Evolutionary conservation across 2,113 vertebrate species (phyloP).

Genomic region (Oreochromis aureus): DNA sequence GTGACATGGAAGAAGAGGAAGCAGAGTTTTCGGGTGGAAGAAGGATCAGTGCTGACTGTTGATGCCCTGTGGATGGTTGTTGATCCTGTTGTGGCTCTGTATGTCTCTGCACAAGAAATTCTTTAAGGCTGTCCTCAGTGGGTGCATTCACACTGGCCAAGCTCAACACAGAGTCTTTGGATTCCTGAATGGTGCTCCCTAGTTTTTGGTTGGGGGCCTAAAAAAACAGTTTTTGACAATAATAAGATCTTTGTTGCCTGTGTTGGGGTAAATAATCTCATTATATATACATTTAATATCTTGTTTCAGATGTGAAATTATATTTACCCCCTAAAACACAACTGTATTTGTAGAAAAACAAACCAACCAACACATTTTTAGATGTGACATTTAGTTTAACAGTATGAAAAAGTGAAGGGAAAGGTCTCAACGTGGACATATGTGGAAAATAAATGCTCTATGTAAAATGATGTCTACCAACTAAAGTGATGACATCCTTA

Average conservation of each 20-base stretch:
- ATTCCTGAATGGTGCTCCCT: conserved; percentile 81
- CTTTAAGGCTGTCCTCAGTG: conserved; percentile 82
- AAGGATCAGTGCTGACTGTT: conserved; percentile 76
- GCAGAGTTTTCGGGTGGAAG: conserved; percentile 75
- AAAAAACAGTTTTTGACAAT: conserved; percentile 32
- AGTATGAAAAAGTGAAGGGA: neutral
- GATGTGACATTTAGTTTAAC: neutral
- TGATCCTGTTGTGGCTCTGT: conserved; percentile 23
- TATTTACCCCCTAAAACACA: neutral
- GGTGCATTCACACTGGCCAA: conserved; percentile 73
- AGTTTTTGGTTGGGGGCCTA: conserved; percentile 81
- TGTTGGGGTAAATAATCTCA: neutral
- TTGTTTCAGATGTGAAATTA: neutral
- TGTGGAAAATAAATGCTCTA: neutral
- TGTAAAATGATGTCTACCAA: neutral
- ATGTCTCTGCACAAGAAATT: conserved; percentile 72
- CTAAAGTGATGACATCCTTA: conserved; percentile 32
- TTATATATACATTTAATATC: neutral
- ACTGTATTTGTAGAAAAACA: neutral
- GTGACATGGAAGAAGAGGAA: conserved; percentile 78
- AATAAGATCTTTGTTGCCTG: neutral
- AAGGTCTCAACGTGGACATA: neutral
- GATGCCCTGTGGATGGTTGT: conserved; percentile 57
- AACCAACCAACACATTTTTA: neutral
- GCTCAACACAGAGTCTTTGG: conserved; percentile 86